Percentiles rank a stretch among this genome's conserved stretches.
These are phyloP conservation scores for Rhynchotus rufescens DNA, from an alignment of 2,797 vertebrate genomes.

Conservation along the genomic window DNA sequence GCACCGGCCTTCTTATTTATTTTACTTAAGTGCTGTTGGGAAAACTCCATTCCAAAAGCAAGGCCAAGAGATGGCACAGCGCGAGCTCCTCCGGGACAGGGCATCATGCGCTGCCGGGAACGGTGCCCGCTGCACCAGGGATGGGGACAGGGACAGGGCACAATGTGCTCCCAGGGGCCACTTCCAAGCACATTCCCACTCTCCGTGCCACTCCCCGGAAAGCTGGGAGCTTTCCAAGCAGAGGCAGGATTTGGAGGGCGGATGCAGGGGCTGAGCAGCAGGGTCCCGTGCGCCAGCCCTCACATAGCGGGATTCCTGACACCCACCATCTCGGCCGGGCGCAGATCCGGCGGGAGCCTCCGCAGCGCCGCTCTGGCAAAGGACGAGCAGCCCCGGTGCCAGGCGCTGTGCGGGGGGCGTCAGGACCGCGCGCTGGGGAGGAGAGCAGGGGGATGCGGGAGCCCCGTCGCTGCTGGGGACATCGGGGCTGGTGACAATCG, in stretches of 20 bases:
- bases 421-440: neutral
- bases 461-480: neutral
- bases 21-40: conserved; percentile 68
- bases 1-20: conserved; percentile 60
- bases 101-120: conserved; percentile 12
- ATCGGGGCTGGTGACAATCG: neutral
- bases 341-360: fast-evolving
- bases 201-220: too few species aligned
- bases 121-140: too few species aligned
- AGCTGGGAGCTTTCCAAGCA: neutral
- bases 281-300: neutral
- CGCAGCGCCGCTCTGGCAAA: fast-evolving
- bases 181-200: too few species aligned
- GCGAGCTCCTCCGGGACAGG: neutral
- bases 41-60: conserved; percentile 58
- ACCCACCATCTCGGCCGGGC: neutral
- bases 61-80: conserved; percentile 10
- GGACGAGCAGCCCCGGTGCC: neutral
- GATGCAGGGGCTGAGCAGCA: too few species aligned
- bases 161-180: neutral
- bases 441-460: fast-evolving
- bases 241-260: too few species aligned
- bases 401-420: neutral
- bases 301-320: neutral
- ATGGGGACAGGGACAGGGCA: neutral